Conservation (phyloP, 2,113 vertebrate species). For the Struthidea cinerea region DNA sequence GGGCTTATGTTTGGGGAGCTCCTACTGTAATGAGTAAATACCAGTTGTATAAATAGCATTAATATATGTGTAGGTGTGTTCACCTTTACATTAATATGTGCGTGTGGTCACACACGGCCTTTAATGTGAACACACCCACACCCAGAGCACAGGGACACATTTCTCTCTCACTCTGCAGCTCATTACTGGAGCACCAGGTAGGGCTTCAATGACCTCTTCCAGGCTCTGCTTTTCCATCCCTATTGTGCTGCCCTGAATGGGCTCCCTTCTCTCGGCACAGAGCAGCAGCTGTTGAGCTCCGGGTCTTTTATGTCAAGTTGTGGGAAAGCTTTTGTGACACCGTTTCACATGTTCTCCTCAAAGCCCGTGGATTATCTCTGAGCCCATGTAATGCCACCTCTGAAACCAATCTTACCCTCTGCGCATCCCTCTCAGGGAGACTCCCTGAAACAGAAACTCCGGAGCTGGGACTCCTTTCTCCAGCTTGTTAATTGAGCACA, state of each 20-base stretch:
- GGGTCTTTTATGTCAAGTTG: slow-evolving; percentile 74
- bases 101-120: background rate
- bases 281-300: slow-evolving; percentile 75
- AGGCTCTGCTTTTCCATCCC: background rate
- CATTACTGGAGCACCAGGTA: slow-evolving; percentile 48
- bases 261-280: slow-evolving; percentile 51
- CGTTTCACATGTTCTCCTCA: slow-evolving; percentile 74
- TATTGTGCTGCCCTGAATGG: slow-evolving; percentile 54
- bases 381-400: slow-evolving; percentile 55
- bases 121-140: background rate
- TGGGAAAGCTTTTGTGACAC: slow-evolving; percentile 76
- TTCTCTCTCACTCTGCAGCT: background rate
- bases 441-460: slow-evolving; percentile 25
- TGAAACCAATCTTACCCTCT: background rate
- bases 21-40: background rate
- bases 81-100: background rate
- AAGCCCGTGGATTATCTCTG: slow-evolving; percentile 70
- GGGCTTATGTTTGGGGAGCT: background rate
- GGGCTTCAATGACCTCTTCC: slow-evolving; percentile 26
- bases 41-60: background rate
- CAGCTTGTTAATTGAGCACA: background rate
- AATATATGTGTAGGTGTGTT: background rate
- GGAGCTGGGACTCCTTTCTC: background rate
- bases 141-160: background rate
- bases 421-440: background rate